Evolutionary conservation across 2,797 vertebrate species (phyloP).

Genomic region (Sternotherus odoratus): DNA sequence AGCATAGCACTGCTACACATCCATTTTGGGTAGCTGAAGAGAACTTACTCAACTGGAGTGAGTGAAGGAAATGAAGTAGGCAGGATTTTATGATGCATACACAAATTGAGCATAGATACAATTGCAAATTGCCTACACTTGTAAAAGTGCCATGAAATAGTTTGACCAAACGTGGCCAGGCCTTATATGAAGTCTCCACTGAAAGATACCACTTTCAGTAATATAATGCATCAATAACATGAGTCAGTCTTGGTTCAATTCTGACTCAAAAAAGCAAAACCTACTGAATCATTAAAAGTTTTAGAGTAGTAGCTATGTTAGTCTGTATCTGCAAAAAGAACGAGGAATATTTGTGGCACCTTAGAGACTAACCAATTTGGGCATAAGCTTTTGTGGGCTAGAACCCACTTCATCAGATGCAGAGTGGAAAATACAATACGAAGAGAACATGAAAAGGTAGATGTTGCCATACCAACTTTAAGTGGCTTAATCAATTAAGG

Average conservation of each 20-base stretch:
- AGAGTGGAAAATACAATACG: too few species aligned
- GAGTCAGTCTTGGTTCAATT: background rate
- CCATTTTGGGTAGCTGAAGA: background rate
- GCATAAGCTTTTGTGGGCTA: too few species aligned
- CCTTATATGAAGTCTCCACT: background rate
- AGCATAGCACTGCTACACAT: accelerated
- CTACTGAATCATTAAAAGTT: too few species aligned
- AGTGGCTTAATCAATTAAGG: too few species aligned
- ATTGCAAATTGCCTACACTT: background rate
- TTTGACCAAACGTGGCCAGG: background rate
- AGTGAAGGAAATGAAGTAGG: background rate
- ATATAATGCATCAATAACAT: background rate
- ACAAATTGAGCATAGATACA: background rate
- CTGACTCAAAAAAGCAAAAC: background rate
- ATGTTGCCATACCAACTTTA: too few species aligned
- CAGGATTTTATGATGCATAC: background rate
- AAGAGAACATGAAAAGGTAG: too few species aligned
- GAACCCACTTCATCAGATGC: too few species aligned
- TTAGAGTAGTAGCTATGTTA: too few species aligned
- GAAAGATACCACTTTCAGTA: background rate
- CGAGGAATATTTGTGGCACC: too few species aligned
- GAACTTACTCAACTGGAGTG: background rate
- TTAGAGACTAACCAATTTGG: too few species aligned
- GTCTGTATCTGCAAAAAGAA: too few species aligned
- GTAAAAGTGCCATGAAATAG: accelerated